Evolutionary conservation across 1,140 invertebrate species (phyloP).

Genomic region (Nebria ingens): DNA sequence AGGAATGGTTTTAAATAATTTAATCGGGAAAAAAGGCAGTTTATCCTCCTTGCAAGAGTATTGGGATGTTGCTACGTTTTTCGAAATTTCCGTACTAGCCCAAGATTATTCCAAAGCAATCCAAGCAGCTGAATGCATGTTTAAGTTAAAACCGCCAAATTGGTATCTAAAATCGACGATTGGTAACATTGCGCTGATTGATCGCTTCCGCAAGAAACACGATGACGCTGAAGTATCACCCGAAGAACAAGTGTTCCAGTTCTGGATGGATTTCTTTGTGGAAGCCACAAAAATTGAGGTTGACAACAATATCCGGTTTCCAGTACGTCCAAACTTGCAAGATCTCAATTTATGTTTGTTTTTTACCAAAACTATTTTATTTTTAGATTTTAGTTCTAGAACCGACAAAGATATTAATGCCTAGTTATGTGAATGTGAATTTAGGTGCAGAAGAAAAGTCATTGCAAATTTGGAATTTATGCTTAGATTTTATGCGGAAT

Average conservation of each 20-base stretch:
- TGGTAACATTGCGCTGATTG: slow-evolving; percentile 94
- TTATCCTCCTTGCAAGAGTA: slow-evolving; percentile 89
- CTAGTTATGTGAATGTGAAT: slow-evolving; percentile 91
- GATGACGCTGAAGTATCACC: slow-evolving; percentile 56
- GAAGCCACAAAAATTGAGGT: slow-evolving; percentile 78
- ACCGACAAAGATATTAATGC: slow-evolving; percentile 86
- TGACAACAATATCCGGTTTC: slow-evolving; percentile 77
- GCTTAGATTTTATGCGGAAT: slow-evolving; percentile 62
- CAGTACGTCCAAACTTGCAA: slow-evolving; percentile 49
- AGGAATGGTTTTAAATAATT: slow-evolving; percentile 91
- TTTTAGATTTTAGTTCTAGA: slow-evolving; percentile 79
- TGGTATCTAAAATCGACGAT: slow-evolving; percentile 99
- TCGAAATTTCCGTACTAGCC: slow-evolving; percentile 96
- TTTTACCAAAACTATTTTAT: slow-evolving; percentile 14
- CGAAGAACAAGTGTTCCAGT: slow-evolving; percentile 84
- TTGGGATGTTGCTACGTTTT: slow-evolving; percentile 99
- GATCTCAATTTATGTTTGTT: neutral
- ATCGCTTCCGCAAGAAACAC: slow-evolving; percentile 76
- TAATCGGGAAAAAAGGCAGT: slow-evolving; percentile 97
- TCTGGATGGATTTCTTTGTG: slow-evolving; percentile 98
- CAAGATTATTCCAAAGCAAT: slow-evolving; percentile 96
- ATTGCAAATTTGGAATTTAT: slow-evolving; percentile 77
- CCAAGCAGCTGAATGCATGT: slow-evolving; percentile 98
- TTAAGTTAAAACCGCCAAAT: slow-evolving; percentile 94
- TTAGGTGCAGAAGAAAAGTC: slow-evolving; percentile 86